A percentile compares a stretch with the other conserved stretches of the same genome.
These are phyloP conservation scores for Cnemophilus loriae DNA, from an alignment of 2,113 vertebrate species.

Conservation along the genomic window DNA sequence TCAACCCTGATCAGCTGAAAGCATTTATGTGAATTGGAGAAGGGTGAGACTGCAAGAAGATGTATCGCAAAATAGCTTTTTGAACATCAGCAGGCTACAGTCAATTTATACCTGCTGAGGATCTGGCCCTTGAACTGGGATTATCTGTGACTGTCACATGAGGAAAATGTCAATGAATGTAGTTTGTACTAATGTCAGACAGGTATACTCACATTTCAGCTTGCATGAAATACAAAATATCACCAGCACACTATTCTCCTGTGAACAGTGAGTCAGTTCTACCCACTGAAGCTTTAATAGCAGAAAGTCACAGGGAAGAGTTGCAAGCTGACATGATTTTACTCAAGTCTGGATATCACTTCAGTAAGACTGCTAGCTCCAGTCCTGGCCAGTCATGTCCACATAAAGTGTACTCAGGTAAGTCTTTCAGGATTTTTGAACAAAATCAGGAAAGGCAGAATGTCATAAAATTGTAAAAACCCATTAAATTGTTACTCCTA, in stretches of 20 bases:
- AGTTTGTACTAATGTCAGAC: not conserved
- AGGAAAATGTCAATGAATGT: not conserved
- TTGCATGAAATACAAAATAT: not conserved
- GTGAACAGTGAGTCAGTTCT: not conserved
- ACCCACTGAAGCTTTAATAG: not conserved
- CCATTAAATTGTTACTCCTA: not conserved
- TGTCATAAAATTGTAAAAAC: not conserved
- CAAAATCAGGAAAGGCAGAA: not conserved
- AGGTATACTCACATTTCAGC: not conserved
- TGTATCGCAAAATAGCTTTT: not conserved
- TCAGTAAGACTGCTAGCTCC: not conserved
- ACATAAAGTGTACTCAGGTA: not conserved
- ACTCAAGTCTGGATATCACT: not conserved
- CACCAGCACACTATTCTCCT: not conserved
- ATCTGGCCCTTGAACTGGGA: conserved; percentile 16
- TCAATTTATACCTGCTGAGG: not conserved
- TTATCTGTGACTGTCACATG: not conserved
- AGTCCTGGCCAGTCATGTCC: not conserved
- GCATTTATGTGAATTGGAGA: not conserved
- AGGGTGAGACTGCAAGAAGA: not conserved
- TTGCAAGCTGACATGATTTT: not conserved
- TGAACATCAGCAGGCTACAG: not conserved
- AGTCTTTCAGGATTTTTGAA: not conserved
- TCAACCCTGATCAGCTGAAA: not conserved
- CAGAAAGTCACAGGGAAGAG: not conserved